Conservation (phyloP, 2,888 invertebrate genomes). For the Mesochorus sp. region DNA sequence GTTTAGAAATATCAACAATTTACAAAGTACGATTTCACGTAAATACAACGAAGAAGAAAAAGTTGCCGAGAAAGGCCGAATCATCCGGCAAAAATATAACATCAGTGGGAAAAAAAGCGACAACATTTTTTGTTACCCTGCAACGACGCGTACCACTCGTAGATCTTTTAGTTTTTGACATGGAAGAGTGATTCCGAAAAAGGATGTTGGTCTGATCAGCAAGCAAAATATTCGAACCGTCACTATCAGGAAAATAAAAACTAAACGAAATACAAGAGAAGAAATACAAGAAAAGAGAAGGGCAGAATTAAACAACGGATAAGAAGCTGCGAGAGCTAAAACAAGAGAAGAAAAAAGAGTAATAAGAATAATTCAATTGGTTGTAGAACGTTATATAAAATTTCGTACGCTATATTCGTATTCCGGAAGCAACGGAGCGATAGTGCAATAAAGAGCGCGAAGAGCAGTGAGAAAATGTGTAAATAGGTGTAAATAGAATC, state of each 20-base stretch:
- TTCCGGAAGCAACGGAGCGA: constrained; percentile 5
- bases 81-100: constrained; percentile 19
- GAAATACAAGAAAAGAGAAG: constrained; percentile 21
- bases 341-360: constrained; percentile 16
- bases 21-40: not conserved
- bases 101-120: constrained; percentile 21
- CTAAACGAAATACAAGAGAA: not conserved
- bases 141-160: constrained; percentile 36
- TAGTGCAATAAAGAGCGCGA: constrained; percentile 8
- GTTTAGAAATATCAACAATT: not conserved
- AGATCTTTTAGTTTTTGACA: constrained; percentile 20
- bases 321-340: constrained; percentile 20
- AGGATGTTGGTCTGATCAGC: constrained; percentile 22
- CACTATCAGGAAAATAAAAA: not conserved
- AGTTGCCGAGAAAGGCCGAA: constrained; percentile 15
- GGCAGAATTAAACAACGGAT: constrained; percentile 25
- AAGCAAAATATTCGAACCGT: not conserved
- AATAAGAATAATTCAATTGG: constrained; percentile 56
- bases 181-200: constrained; percentile 9
- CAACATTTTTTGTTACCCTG: not conserved
- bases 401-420: constrained; percentile 1
- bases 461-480: constrained; percentile 62
- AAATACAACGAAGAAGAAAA: not conserved
- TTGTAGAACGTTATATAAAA: constrained; percentile 40
- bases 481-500: constrained; percentile 72